Base-by-base conservation (phyloP, 92 coral and sea anemone species). In the Paramuricea clavata region DNA sequence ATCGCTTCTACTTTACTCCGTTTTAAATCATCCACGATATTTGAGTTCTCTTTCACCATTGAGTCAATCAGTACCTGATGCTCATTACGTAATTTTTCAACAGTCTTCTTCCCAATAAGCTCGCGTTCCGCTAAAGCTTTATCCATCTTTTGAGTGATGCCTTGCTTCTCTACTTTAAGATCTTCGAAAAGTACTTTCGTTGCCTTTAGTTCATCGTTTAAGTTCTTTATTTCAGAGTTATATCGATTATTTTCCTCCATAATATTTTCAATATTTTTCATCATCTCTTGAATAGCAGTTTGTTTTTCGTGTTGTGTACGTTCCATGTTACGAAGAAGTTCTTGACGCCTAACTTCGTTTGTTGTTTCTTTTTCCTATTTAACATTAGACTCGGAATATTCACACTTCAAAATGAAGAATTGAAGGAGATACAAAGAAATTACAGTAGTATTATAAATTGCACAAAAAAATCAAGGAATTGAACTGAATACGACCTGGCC, bases 241-340 rank as follows among this genome's bases (percentile, higher is more conserved):
- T 92, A 90, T 36, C 93, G 95, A 27, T 97, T 98, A 50, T 95
- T 97, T 56, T 94, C 99, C 62, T 87, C 79, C 88, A 97, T 92
- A 8, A 95, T 90, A 12, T 89, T 86, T 81, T 97, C 98, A 31
- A 97, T 72, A 69, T 95, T 97, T 86, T 89, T 85, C 99, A 94
- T 97, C 99, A 97, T 97, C 74, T 97, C 99, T 86, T 97, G 97
- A 34, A 97, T 93, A 23, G 98, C 99, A 0, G 88, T 91, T 75
- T 94, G 93, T 84, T 97, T 97, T 89, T 97, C 99, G 57, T 93
- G 97, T 49, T 97, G 97, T 57, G 93, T 74, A 36, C 32, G 73
- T 41, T 79, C 73, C 4, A 57, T 23, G 59, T 21, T 79, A 13
- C 84, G 84, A 61, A 41, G 52, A 6, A 57, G 31, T 41, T 79